Evolutionary conservation across 2,888 invertebrate species (phyloP).

Genomic region (Nebria brevicollis): DNA sequence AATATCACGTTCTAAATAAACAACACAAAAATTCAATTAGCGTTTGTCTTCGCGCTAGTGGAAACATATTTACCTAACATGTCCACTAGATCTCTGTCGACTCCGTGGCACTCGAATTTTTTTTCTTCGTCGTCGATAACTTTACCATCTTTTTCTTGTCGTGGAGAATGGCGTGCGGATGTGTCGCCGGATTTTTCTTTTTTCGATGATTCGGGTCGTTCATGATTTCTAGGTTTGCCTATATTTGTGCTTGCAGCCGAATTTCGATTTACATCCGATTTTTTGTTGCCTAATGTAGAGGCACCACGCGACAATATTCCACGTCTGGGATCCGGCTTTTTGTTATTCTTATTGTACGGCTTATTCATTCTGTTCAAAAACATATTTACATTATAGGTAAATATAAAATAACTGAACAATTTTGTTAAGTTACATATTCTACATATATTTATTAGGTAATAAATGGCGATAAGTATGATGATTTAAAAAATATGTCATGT

Average conservation of each 20-base stretch:
- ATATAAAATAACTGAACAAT: too few species aligned
- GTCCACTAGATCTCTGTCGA: constrained; percentile 93
- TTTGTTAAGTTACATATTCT: too few species aligned
- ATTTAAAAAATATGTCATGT: too few species aligned
- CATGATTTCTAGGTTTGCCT: constrained; percentile 59
- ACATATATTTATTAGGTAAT: too few species aligned
- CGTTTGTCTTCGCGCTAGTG: background rate
- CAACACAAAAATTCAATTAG: background rate
- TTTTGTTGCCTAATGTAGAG: constrained; percentile 55
- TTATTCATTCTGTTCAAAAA: constrained; percentile 9
- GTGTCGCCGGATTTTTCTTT: constrained; percentile 60
- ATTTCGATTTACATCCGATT: constrained; percentile 58
- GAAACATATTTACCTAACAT: constrained; percentile 73
- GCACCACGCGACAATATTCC: constrained; percentile 43
- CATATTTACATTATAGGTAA: too few species aligned
- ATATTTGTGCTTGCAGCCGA: constrained; percentile 59
- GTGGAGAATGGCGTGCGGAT: constrained; percentile 63
- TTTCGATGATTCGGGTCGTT: constrained; percentile 60
- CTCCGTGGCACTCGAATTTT: constrained; percentile 83
- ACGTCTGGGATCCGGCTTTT: constrained; percentile 54
- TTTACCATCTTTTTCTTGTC: constrained; percentile 77
- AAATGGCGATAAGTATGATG: too few species aligned
- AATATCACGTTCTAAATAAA: constrained; percentile 85
- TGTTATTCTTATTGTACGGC: constrained; percentile 47
- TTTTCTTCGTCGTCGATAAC: constrained; percentile 73